Evolutionary conservation across 2,888 invertebrate species (phyloP), one percentile per base, ranked within the genome.

Genomic region (Teleogryllus oceanicus): DNA sequence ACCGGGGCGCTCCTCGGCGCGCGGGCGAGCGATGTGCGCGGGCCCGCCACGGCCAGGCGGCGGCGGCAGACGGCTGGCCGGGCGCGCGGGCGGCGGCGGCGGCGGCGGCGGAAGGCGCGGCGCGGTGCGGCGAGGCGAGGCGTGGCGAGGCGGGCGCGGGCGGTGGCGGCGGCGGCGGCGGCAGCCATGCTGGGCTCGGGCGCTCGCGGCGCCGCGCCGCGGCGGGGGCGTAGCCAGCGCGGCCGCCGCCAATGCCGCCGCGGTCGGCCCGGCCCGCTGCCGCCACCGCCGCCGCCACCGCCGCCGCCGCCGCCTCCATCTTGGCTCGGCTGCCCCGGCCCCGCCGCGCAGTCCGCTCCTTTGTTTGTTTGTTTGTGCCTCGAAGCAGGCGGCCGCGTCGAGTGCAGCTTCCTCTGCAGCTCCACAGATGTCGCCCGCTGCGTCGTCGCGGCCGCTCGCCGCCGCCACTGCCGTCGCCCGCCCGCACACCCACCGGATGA

Each of bases 351-450:
- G 16, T 12, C 62, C 62, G 62, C 62, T 62, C 62, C 62, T 62
- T 62, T 62, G 62, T 62, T 62, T 62, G 62, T 62, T 62, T 62
- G 62, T 62, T 62, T 62, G 62, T 62, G 62, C 62, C 62, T 62
- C 62, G 16, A 37, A 37, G 2, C 24, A 37, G 24, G 62, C 62
- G 16, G 62, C 18, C 62, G 18, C 62, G 62, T 18, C 18, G 62
- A 18, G 13, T 18, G 62, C 62, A 62, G 62, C 62, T 62, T 62
- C 62, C 62, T 13, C 18, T 18, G 62, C 62, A 18, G 16, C 62
- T 62, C 62, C 62, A 62, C 62, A 62, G 62, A 62, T 62, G 62
- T 62, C 62, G 62, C 18, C 18, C 16, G 62, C 62, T 62, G 62
- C 62, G 62, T 18, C 62, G 13, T 62, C 16, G 2, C 62, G 13